Evolutionary conservation across 1,140 invertebrate species (phyloP).

Genomic region (Pseudomyrmex gracilis): DNA sequence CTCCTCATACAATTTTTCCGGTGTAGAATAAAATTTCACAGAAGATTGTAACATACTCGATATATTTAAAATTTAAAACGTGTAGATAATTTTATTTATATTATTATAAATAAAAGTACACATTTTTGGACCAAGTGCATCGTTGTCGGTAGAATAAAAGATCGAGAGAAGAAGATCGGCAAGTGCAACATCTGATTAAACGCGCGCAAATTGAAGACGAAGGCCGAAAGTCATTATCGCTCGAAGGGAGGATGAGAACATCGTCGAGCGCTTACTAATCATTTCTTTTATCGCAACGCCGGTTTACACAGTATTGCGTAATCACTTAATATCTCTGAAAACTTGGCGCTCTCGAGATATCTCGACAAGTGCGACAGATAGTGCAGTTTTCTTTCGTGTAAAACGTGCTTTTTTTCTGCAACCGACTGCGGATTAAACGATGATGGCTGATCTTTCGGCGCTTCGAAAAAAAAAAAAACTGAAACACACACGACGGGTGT

Average conservation of each 20-base stretch:
- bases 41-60: too few species aligned
- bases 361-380: conserved; percentile 1
- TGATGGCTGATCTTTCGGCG: too few species aligned
- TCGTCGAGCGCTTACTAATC: conserved; percentile 25
- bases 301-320: neutral
- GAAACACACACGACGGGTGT: too few species aligned
- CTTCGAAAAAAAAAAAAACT: too few species aligned
- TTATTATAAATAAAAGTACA: too few species aligned
- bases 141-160: neutral
- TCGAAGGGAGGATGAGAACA: conserved; percentile 6
- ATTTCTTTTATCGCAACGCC: neutral
- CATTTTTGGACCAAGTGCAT: too few species aligned
- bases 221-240: conserved; percentile 45
- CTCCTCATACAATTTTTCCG: too few species aligned
- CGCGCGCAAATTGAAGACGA: conserved; percentile 36
- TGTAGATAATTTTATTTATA: too few species aligned
- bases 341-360: neutral
- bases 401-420: neutral
- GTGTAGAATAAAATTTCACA: too few species aligned
- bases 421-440: neutral
- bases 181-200: conserved; percentile 21
- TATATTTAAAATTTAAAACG: too few species aligned
- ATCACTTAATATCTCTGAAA: conserved; percentile 10
- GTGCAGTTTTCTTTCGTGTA: neutral
- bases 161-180: neutral